Evolutionary conservation across 2,797 vertebrate genomes (phyloP).

Genomic region (Triplophysa yarkandensis): DNA sequence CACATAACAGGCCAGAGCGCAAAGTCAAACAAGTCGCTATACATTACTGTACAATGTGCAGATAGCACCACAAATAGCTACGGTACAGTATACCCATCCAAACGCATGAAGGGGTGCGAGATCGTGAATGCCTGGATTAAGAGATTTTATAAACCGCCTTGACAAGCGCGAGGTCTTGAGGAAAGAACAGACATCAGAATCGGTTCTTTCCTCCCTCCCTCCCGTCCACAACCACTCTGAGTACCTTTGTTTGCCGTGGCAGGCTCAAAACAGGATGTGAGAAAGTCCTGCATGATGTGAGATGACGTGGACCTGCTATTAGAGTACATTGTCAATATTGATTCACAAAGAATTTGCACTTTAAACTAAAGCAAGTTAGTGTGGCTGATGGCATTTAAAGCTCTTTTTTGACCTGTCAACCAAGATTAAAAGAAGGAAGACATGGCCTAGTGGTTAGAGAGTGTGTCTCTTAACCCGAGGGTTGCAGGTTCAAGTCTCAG

Average conservation of each 20-base stretch:
- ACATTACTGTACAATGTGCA: neutral
- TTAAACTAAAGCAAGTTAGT: slow-evolving; percentile 16
- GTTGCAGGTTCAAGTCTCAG: no score
- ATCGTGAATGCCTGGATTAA: slow-evolving; percentile 32
- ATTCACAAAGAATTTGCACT: slow-evolving; percentile 3
- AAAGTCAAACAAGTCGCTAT: neutral
- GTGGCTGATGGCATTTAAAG: slow-evolving; percentile 16
- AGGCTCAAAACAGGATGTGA: slow-evolving; percentile 65
- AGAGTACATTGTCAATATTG: slow-evolving; percentile 1
- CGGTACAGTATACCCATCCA: neutral
- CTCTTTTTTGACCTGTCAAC: slow-evolving; percentile 1
- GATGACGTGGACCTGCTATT: slow-evolving; percentile 40
- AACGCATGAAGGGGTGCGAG: slow-evolving; percentile 23
- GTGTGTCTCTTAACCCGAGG: no score
- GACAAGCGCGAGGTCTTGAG: slow-evolving; percentile 43
- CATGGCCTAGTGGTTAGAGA: no score
- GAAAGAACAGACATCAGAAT: slow-evolving; percentile 33
- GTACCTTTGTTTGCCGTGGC: slow-evolving; percentile 63
- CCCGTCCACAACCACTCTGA: slow-evolving; percentile 4
- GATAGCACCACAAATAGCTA: neutral
- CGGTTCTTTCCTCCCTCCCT: slow-evolving; percentile 32
- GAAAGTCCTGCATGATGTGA: slow-evolving; percentile 44
- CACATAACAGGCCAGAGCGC: neutral
- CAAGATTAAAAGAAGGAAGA: no score
- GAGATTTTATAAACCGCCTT: slow-evolving; percentile 53